phyloP scores from a whole-genome alignment of 53 echinoderm and acorn worm genomes.

The Apostichopus leukothele region DNA sequence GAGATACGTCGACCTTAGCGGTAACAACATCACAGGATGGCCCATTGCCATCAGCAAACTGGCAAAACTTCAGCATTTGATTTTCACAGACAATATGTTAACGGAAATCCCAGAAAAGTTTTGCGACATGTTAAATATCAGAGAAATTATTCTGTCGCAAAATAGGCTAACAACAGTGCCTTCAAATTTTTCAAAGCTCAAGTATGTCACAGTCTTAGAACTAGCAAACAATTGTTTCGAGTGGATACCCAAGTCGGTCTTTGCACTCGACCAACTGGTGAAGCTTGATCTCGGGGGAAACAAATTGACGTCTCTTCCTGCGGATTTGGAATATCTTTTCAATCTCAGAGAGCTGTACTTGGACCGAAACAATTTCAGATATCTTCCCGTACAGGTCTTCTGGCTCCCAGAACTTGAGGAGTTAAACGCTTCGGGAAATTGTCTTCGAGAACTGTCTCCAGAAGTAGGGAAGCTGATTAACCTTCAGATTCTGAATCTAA shows the following conservation, averaged over 20 bases:
- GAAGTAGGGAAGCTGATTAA: constrained; percentile 76
- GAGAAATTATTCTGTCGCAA: constrained; percentile 57
- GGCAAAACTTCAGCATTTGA: constrained; percentile 58
- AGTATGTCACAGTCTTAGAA: constrained; percentile 61
- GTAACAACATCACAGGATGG: constrained; percentile 65
- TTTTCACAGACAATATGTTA: constrained; percentile 67
- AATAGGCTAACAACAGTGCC: constrained; percentile 79
- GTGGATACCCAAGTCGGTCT: constrained; percentile 82
- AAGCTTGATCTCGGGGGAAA: constrained; percentile 82
- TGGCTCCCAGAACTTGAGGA: constrained; percentile 94
- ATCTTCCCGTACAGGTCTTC: constrained; percentile 87
- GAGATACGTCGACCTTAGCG: constrained; percentile 61
- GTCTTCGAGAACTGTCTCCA: constrained; percentile 72
- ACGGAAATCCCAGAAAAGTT: constrained; percentile 61
- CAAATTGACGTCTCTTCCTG: constrained; percentile 78
- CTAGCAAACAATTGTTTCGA: constrained; percentile 71
- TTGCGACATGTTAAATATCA: constrained; percentile 50
- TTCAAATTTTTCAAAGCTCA: constrained; percentile 54
- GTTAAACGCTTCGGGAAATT: constrained; percentile 78
- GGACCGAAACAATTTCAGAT: constrained; percentile 74
- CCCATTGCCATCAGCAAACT: constrained; percentile 49
- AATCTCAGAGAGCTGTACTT: constrained; percentile 73
- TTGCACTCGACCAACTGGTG: constrained; percentile 74
- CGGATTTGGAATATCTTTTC: constrained; percentile 87
- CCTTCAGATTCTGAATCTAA: constrained; percentile 68